These are phyloP conservation scores for Yponomeuta sedellus DNA, from an alignment of 2,888 invertebrate genomes.

Conservation along the genomic window DNA sequence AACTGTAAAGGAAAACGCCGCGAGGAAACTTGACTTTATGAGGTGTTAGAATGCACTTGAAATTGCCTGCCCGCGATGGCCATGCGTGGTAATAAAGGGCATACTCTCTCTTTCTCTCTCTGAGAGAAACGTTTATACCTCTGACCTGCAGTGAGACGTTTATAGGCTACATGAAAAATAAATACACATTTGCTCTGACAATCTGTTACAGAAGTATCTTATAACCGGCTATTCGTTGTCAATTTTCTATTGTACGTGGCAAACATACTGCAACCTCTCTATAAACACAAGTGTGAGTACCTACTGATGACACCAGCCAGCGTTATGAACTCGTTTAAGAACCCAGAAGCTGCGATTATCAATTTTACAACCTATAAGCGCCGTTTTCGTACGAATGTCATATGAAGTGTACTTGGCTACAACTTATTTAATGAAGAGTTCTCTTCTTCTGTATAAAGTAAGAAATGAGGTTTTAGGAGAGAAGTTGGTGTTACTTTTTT, in stretches of 20 bases:
- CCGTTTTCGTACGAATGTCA: slow-evolving; percentile 30
- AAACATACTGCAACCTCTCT: background rate
- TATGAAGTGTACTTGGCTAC: background rate
- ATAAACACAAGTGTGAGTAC: background rate
- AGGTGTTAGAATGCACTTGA: too few relatives aligned
- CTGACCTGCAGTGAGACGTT: too few relatives aligned
- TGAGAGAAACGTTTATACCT: too few relatives aligned
- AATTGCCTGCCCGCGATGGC: too few relatives aligned
- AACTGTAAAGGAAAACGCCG: too few relatives aligned
- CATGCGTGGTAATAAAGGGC: too few relatives aligned
- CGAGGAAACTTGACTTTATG: too few relatives aligned
- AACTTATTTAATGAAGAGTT: background rate
- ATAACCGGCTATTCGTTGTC: background rate
- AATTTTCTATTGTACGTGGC: background rate
- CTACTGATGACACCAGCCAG: background rate
- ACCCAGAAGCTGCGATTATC: slow-evolving; percentile 31
- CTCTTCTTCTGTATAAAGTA: background rate
- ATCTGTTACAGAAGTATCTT: too few relatives aligned
- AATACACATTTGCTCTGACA: too few relatives aligned
- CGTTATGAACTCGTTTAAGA: slow-evolving; percentile 34
- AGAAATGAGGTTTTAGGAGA: background rate
- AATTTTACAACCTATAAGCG: slow-evolving; percentile 37
- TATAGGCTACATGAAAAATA: too few relatives aligned
- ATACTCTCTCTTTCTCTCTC: too few relatives aligned
- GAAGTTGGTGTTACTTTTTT: too few relatives aligned